A percentile compares a stretch with the other conserved stretches of the same genome.
Conservation (phyloP, 2,113 vertebrate species). For the Chitala chitala region DNA sequence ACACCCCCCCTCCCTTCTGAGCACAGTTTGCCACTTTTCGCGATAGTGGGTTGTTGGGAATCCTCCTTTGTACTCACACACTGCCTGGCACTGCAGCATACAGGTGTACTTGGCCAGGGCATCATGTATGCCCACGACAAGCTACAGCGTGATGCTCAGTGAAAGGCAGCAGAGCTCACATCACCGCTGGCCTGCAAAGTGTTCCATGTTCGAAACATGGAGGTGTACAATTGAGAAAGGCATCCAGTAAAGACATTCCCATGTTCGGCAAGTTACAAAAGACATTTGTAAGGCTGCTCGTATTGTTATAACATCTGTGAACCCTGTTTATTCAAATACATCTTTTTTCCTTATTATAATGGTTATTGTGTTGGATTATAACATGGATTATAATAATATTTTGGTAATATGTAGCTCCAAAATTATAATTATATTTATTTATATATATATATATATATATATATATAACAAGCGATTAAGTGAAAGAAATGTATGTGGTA, state of each 20-base stretch:
- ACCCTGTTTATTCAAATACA: not conserved
- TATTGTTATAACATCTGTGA: not conserved
- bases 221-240: not conserved
- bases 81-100: constrained; percentile 56
- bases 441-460: too few relatives aligned
- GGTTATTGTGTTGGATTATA: too few relatives aligned
- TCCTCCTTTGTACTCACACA: constrained; percentile 53
- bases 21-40: constrained; percentile 51
- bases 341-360: too few relatives aligned
- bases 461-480: too few relatives aligned
- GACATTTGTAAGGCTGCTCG: not conserved
- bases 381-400: too few relatives aligned
- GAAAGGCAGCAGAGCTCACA: not conserved
- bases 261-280: constrained; percentile 8
- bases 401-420: too few relatives aligned
- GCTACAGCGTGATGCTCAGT: constrained; percentile 23
- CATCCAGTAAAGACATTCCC: constrained; percentile 1
- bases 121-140: constrained; percentile 44
- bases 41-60: constrained; percentile 55
- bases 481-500: not conserved
- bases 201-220: not conserved
- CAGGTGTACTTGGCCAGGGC: constrained; percentile 36
- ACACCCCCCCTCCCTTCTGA: not conserved
- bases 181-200: not conserved
- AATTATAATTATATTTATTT: too few relatives aligned